A percentile compares a stretch with the other conserved stretches of the same genome.
Evolutionary conservation across 2,888 invertebrate species (phyloP).

Genomic region (Neoascia interrupta): DNA sequence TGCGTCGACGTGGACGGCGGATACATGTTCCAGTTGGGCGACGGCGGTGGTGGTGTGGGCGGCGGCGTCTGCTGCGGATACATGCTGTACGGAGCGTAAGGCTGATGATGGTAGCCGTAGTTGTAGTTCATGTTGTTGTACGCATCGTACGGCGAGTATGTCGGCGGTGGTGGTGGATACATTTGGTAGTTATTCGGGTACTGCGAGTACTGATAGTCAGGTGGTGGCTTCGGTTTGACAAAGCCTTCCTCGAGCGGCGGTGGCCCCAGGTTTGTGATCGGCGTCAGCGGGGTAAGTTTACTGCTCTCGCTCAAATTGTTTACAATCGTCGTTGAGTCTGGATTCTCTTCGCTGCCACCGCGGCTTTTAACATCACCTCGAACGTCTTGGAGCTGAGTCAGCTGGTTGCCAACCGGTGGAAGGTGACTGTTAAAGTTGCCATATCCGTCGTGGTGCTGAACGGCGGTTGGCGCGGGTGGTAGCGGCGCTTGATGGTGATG

Average conservation of each 20-base stretch:
- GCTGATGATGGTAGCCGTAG: constrained; percentile 78
- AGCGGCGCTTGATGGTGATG: constrained; percentile 72
- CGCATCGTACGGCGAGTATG: constrained; percentile 79
- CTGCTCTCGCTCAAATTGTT: constrained; percentile 80
- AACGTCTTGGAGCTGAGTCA: constrained; percentile 74
- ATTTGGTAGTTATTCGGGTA: constrained; percentile 80
- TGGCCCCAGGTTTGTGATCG: constrained; percentile 79
- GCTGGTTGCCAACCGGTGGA: constrained; percentile 72
- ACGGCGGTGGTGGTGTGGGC: constrained; percentile 80
- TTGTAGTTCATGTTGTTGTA: constrained; percentile 80
- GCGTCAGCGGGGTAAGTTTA: constrained; percentile 80
- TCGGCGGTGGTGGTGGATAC: constrained; percentile 79
- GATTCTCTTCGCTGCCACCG: constrained; percentile 83
- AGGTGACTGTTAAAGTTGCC: constrained; percentile 72
- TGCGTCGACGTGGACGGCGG: constrained; percentile 78
- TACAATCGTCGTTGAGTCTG: constrained; percentile 86
- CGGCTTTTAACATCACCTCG: constrained; percentile 78
- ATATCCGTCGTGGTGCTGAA: constrained; percentile 73
- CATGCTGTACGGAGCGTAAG: constrained; percentile 79
- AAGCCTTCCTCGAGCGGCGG: constrained; percentile 78
- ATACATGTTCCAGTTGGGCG: constrained; percentile 84
- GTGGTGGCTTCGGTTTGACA: constrained; percentile 79
- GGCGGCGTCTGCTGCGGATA: constrained; percentile 80
- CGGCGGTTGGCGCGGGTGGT: constrained; percentile 70
- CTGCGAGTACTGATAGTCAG: constrained; percentile 79